A percentile compares a stretch with the other conserved stretches of the same genome.
Conservation (phyloP, 1,140 invertebrate species). For the Oedothorax gibbosus region DNA sequence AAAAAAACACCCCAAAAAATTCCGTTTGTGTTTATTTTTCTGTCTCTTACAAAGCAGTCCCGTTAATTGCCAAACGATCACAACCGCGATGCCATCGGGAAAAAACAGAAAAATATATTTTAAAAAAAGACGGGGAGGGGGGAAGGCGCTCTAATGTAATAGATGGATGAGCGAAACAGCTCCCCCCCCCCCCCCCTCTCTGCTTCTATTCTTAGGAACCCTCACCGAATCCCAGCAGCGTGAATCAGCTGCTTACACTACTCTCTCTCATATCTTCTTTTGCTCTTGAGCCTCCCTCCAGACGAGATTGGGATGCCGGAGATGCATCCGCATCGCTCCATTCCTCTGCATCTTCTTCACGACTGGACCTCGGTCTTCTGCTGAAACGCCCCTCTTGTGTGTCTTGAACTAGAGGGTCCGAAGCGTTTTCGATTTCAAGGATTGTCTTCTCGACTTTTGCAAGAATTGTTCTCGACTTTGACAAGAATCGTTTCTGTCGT, state of each 20-base stretch:
- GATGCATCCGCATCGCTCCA: slow-evolving; percentile 8
- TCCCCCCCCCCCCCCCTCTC: background rate
- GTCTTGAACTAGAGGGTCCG: background rate
- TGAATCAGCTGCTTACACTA: slow-evolving; percentile 58
- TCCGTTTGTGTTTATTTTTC: too few species aligned
- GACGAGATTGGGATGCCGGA: slow-evolving; percentile 44
- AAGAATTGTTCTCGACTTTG: too few species aligned
- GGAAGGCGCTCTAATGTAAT: slow-evolving; percentile 13
- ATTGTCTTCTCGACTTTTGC: background rate
- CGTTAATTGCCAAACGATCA: slow-evolving; percentile 22
- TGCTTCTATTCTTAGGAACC: background rate
- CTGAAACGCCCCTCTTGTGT: background rate
- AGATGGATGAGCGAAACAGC: slow-evolving; percentile 36
- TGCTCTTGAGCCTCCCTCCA: slow-evolving; percentile 12
- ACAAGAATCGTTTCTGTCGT: too few species aligned
- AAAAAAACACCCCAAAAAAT: too few species aligned
- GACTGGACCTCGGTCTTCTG: background rate
- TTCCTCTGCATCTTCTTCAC: background rate
- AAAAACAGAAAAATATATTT: background rate
- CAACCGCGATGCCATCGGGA: slow-evolving; percentile 3
- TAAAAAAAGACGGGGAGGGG: background rate
- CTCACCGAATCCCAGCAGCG: slow-evolving; percentile 12
- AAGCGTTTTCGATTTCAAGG: background rate
- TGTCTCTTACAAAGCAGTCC: background rate
- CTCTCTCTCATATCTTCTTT: slow-evolving; percentile 18